Evolutionary conservation across 1,140 invertebrate species (phyloP), one percentile per base, ranked within the genome.

Genomic region (Drosophila virilis): DNA sequence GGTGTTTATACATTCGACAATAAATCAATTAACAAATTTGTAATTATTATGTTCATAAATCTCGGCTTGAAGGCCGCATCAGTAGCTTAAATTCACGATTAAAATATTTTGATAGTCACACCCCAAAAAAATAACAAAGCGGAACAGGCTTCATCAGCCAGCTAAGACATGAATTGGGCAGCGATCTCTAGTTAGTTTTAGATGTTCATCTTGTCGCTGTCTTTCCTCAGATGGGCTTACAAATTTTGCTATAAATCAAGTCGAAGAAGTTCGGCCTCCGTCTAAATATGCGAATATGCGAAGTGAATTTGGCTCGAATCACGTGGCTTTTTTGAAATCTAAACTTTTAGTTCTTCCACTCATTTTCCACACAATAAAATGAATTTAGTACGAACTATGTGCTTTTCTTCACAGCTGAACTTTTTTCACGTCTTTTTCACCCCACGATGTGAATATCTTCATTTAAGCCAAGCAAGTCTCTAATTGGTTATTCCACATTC

Each of bases 41-140:
- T 91, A 91, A 91, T 91, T 91, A 91, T 91, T 91, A 78, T 88
- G 80, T 89, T 83, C 84, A 91, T 91, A 91, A 91, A 91, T 91
- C 89, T 86, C 68, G 54, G 42, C 57, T 64, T 43, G 71, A 75
- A 75, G 73, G 40, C 62, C 48, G 65, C 64, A 75, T 70, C 75
- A 67, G 46, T 62, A 51, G 55, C 37, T 50, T 46, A 62, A 80
- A 66, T 50, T 22, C 60, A 32, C 45, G 59, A 79, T 84, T 80
- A 57, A 84, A 84, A 77, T 67, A 71, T 75, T 74, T 78, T 73
- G 60, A 80, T 62, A 58, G 22, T 37, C 61, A 35, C 68, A 43
- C 57, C 57, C 52, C 52, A 6, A 15, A 22, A 15, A 22, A 55
- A 55, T 40, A 33, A 33, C 17, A 22, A 17, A 46, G 4, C 22